These are phyloP conservation scores for Sebastes matsubarae DNA, from an alignment of 2,797 vertebrate genomes.

Conservation along the genomic window DNA sequence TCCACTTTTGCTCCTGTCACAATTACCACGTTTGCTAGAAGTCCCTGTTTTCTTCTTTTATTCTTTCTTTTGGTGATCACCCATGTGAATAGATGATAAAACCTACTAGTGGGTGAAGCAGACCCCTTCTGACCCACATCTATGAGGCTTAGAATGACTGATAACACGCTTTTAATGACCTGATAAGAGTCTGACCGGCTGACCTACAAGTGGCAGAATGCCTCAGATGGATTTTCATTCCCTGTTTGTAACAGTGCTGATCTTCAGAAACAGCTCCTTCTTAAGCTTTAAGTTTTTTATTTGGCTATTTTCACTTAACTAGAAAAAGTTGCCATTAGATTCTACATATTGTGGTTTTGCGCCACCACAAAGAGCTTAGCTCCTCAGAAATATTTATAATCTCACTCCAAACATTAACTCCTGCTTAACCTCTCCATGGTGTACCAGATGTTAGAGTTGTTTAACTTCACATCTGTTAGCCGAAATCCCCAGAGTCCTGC, in stretches of 20 bases:
- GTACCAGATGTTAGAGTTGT: conserved; percentile 28
- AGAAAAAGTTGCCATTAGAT: neutral
- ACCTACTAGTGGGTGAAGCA: too few species aligned
- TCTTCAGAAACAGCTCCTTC: neutral
- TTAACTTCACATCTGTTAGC: conserved; percentile 36
- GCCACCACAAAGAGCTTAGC: neutral
- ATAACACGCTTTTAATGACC: too few species aligned
- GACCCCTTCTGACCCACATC: too few species aligned
- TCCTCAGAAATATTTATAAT: neutral
- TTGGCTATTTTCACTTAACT: neutral
- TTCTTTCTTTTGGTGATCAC: too few species aligned
- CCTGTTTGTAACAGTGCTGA: neutral
- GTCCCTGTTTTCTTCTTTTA: too few species aligned
- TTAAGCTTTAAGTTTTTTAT: neutral
- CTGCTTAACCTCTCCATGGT: neutral
- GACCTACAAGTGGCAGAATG: too few species aligned
- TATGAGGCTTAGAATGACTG: too few species aligned
- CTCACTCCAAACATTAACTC: neutral
- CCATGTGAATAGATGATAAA: too few species aligned
- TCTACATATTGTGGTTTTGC: neutral
- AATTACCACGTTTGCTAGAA: too few species aligned
- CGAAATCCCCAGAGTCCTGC: conserved; percentile 1
- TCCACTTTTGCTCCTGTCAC: too few species aligned
- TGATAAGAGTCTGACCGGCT: too few species aligned
- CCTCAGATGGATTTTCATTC: neutral